Percentiles rank a stretch among this genome's conserved stretches.
Conservation (phyloP, 1,140 invertebrate species). For the Anoplolepis gracilipes region DNA sequence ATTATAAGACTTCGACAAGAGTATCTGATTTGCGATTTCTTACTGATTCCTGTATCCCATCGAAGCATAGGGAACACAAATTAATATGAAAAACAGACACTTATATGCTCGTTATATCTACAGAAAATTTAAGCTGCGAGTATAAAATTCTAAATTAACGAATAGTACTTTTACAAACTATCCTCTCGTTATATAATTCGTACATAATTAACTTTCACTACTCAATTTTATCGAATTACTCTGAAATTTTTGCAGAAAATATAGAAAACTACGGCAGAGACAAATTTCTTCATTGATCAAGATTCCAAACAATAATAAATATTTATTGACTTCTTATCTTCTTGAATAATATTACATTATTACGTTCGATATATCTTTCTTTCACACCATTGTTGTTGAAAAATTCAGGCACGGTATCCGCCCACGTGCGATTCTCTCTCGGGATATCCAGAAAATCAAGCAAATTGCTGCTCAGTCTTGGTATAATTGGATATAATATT, state of each 20-base stretch:
- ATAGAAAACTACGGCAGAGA: neutral
- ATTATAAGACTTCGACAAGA: constrained; percentile 74
- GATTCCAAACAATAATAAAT: neutral
- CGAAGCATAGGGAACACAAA: neutral
- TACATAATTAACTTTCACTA: neutral
- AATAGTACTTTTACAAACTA: neutral
- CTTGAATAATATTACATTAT: constrained; percentile 72
- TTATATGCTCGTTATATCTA: neutral
- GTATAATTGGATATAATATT: constrained; percentile 94
- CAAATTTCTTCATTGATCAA: neutral
- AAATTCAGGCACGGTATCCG: constrained; percentile 78
- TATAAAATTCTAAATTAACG: neutral
- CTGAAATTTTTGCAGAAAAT: neutral
- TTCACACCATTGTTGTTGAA: neutral
- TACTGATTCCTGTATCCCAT: constrained; percentile 25
- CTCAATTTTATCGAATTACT: neutral
- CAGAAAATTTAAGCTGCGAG: neutral
- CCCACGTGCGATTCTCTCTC: constrained; percentile 85
- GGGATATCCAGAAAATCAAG: constrained; percentile 89
- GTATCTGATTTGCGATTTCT: constrained; percentile 58
- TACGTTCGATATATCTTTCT: constrained; percentile 17
- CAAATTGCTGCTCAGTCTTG: constrained; percentile 87
- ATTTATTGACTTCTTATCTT: constrained; percentile 66
- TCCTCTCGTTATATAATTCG: neutral
- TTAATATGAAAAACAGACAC: neutral